Conservation (phyloP, 2,797 vertebrate species). For the Nothura maculosa region DNA sequence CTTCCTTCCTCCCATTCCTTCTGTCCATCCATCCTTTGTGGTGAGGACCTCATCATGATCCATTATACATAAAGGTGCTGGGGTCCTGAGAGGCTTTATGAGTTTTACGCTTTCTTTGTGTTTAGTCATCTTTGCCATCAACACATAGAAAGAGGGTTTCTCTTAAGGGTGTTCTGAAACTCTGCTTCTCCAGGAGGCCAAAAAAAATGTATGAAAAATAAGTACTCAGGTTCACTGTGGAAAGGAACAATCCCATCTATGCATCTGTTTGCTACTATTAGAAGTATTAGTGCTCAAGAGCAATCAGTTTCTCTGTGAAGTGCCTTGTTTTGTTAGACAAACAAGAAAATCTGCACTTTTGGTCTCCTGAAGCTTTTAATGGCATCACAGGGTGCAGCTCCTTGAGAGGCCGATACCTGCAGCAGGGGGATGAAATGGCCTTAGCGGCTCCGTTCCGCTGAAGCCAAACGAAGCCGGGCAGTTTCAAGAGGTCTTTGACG, state of each 20-base stretch:
- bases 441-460: neutral
- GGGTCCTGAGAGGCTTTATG: neutral
- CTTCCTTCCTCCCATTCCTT: neutral
- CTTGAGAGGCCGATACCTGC: constrained; percentile 57
- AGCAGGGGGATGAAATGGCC: constrained; percentile 40
- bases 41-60: neutral
- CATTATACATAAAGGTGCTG: neutral
- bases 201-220: neutral
- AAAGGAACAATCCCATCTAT: neutral
- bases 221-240: neutral
- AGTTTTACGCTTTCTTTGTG: neutral
- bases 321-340: constrained; percentile 53
- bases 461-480: neutral
- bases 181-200: neutral
- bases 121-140: neutral
- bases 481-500: constrained; percentile 49
- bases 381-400: constrained; percentile 50
- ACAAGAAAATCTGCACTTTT: constrained; percentile 57
- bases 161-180: neutral
- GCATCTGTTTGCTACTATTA: constrained; percentile 41
- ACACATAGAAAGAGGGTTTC: neutral
- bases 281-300: constrained; percentile 48
- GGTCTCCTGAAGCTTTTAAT: constrained; percentile 61
- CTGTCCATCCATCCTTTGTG: neutral
- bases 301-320: constrained; percentile 47